Evolutionary conservation across 2,888 invertebrate species (phyloP), one percentile per base, ranked within the genome.

Genomic region (Nymphalis c-album): DNA sequence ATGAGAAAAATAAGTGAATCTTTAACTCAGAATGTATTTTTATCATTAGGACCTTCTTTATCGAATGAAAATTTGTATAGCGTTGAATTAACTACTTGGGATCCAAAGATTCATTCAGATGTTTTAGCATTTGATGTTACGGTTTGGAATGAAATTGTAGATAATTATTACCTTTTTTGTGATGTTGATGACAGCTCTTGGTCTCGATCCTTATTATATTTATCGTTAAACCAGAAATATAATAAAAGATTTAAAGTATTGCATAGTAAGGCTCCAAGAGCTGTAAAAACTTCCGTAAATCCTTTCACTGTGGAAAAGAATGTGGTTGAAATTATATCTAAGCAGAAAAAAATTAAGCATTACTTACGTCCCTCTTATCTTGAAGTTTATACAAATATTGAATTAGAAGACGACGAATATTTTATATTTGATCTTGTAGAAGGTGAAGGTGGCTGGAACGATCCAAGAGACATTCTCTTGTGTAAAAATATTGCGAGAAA

Each of bases 111-210:
- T 26, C 78, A 85, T 73, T 80, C 83, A 1, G 77, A 74, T 58
- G 79, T 81, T n/a, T 57, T 88, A 35, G 85, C 79, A 3, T 84
- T 88, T 68, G 84, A 84, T 73, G 50, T 73, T 1, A 65, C 74
- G 3, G 74, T 78, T 45, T 88, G 88, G 88, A 82, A 81, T 62
- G 81, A 72, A 47, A 84, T 88, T 57, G 77, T 79, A n/a, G 77
- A 82, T 13, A 80, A 86, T 75, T 87, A 85, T 70, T 80, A 84
- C 60, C 59, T 84, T 6, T 88, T 84, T 72, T 88, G 87, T 75
- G 63, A 68, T 7, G 63, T 85, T 13, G 85, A 87, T 48, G 87
- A 87, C 65, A 76, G 77, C 48, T 84, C 87, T 0, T 88, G 88
- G 88, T 71, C 78, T 4, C 77, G 78, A 2, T 84, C 86, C 17